Evolutionary conservation across 92 coral and sea anemone genomes (phyloP), one percentile per base, ranked within the genome.

Genomic region (Porites rus): DNA sequence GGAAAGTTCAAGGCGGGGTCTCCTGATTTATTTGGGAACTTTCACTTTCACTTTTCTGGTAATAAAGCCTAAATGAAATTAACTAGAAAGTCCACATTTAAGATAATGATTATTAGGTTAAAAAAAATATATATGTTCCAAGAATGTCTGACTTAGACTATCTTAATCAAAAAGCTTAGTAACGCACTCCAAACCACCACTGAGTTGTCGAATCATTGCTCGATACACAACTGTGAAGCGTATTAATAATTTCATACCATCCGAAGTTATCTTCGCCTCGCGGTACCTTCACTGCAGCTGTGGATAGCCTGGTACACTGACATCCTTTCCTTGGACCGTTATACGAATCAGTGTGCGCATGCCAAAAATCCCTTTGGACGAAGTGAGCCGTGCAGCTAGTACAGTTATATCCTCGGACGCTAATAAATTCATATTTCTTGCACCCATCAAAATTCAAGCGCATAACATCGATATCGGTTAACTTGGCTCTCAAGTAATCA

Each of bases 141-240:
- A 38, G 46, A 38, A 38, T 38, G 46, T 38, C 46, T 38, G 46
- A 38, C 46, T 38, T 0, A 38, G 46, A 38, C 46, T 0, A 3
- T 38, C 46, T 38, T 38, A 38, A 38, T 38, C 46, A 38, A 38
- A 38, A 38, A 38, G 46, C 46, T 38, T 38, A 38, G 20, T 65
- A 65, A 9, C 7, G 73, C 21, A 20, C 61, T 69, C 90, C 90
- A 25, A 87, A 22, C 90, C 86, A 87, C 90, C 90, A 87, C 53
- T 87, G 90, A 8, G 90, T 87, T 38, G 90, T 87, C 20, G 90
- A 87, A 10, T 51, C 9, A 3, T 46, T 5, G 38, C 43, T 72
- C 22, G 86, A 71, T 13, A 74, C 19, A 70, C 91, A 87, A 51
- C 82, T 81, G 54, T 80, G 87, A 8, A 51, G 11, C 10, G 51